phyloP scores from a whole-genome alignment of 2,797 vertebrate species.

The Hapalemur alaotrensis region DNA sequence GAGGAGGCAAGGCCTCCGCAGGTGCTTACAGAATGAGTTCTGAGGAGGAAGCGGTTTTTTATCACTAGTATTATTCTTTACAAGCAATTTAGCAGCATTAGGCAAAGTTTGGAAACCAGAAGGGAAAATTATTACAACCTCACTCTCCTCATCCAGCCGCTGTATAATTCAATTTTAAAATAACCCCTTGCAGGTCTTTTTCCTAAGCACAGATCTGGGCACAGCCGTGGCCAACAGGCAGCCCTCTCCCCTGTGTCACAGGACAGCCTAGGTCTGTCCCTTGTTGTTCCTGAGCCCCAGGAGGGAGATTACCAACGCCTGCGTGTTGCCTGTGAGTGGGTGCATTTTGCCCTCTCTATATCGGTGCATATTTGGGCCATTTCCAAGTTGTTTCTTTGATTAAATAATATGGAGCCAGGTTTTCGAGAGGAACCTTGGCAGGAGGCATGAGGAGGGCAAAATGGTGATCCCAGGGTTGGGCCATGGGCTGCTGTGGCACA shows the following conservation, averaged over 20 bases:
- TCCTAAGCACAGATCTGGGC: background rate
- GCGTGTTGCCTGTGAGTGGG: rapidly evolving
- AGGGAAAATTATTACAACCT: background rate
- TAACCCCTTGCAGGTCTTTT: background rate
- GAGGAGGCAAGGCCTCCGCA: background rate
- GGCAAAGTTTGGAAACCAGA: background rate
- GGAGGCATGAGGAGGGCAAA: background rate
- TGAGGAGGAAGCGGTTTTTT: background rate
- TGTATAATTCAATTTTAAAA: background rate
- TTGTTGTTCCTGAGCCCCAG: background rate
- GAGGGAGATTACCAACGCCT: background rate
- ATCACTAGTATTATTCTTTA: background rate
- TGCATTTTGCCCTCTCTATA: background rate
- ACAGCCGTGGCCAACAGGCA: background rate
- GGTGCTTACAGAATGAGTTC: background rate
- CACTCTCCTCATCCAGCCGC: background rate
- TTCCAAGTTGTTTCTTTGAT: constrained; percentile 28
- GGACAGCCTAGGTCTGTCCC: background rate
- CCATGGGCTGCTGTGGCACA: background rate
- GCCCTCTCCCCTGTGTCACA: background rate
- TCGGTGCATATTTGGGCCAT: background rate
- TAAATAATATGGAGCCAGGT: background rate
- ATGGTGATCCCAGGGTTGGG: background rate
- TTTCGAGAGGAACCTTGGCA: background rate
- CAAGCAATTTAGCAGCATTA: background rate